phyloP scores from a whole-genome alignment of 1,140 invertebrate genomes.

The Metopolophium dirhodum region DNA sequence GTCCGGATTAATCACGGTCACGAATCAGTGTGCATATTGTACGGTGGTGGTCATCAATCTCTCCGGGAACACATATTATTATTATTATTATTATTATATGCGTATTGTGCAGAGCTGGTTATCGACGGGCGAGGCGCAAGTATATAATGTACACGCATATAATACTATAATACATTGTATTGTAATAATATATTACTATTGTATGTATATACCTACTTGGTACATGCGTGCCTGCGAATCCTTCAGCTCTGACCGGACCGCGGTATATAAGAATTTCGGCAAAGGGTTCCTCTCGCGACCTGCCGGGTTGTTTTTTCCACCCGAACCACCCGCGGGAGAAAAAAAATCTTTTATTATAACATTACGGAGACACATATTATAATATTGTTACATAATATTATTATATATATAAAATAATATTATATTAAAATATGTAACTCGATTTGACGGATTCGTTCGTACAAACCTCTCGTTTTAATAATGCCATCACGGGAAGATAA shows the following conservation, averaged over 20 bases:
- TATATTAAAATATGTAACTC: not conserved
- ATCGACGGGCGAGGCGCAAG: not conserved
- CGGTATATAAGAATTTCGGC: not conserved
- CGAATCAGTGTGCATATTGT: not conserved
- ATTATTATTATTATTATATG: not conserved
- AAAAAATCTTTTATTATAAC: not conserved
- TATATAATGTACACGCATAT: not conserved
- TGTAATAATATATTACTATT: not conserved
- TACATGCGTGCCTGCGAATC: not conserved
- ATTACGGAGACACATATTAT: not conserved
- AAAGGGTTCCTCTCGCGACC: not conserved
- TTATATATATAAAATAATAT: not conserved
- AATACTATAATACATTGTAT: not conserved
- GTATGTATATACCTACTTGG: not conserved
- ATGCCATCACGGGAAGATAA: not conserved
- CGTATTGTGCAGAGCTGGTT: not conserved
- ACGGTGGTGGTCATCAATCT: constrained; percentile 38
- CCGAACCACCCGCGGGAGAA: not conserved
- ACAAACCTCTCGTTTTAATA: not conserved
- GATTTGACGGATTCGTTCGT: not conserved
- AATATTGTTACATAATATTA: not conserved
- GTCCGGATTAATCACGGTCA: constrained; percentile 46
- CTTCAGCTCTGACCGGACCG: not conserved
- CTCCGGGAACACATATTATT: not conserved
- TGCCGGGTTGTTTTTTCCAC: too few species aligned